Base-by-base conservation (phyloP, 2,888 invertebrate species). In the Ommatoiulus sabulosus region DNA sequence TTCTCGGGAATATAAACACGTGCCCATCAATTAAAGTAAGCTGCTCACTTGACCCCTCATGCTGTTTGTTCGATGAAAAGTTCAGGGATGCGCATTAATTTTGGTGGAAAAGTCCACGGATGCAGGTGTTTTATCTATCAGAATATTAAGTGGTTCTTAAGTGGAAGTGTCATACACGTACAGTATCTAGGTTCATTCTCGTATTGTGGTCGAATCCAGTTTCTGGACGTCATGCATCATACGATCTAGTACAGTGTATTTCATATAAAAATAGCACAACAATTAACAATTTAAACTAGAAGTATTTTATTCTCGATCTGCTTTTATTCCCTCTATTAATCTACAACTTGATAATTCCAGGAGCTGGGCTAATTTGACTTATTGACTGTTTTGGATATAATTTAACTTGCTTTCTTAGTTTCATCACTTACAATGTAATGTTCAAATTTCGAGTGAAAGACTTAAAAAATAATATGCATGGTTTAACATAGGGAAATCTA, bases 111-210 rank as follows among this genome's bases (percentile, higher is more conserved):
- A 35, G 80, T 80, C 80, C 35, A 80, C 10, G 80, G 80, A 80
- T 80, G 80, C 80, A 80, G 80, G 80, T 80, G 80, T 80, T 24
- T 80, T 80, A 35, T 35, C 80, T 80, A 80, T 80, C 35, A 35
- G 80, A 80, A 35, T 80, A 80, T 80, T 35, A 80, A 80, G 80
- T 80, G 80, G 80, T 15, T 24, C 80, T 80, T 80, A 12, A 80
- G 80, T 35, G 24, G 80, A 35, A 80, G 80, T 35, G 80, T 35
- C 35, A 35, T 35, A 35, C 35, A 35, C 35, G 80, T 35, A 24
- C 4, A 6, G 2, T 80, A 80, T 24, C 35, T 80, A 35, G 80
- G 35, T 24, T 72, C 35, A 35, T 0, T 1, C 35, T 35, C 35
- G 35, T 35, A 35, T 35, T 35, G 1, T n/a, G 57, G 57, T n/a